Percentiles rank a stretch among this genome's conserved stretches.
Evolutionary conservation across 2,113 vertebrate species (phyloP).

Genomic region (Martes martes): DNA sequence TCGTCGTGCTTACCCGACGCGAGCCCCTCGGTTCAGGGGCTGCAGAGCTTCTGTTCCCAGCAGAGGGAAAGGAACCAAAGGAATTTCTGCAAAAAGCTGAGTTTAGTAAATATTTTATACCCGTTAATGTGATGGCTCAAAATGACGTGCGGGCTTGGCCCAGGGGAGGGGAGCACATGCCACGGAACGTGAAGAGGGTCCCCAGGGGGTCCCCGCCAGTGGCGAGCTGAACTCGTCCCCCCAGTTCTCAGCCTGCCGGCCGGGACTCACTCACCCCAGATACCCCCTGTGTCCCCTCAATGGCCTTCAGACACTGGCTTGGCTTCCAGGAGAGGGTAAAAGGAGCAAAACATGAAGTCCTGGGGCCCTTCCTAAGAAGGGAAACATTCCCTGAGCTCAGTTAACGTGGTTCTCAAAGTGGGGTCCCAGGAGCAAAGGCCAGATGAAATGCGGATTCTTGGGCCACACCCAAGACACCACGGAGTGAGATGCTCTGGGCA

Average conservation of each 20-base stretch:
- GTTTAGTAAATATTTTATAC: slow-evolving; percentile 79
- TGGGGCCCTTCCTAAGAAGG: not conserved
- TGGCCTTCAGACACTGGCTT: too few species aligned
- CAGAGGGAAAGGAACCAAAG: slow-evolving; percentile 66
- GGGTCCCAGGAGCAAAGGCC: not conserved
- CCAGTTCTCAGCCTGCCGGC: not conserved
- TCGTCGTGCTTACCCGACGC: slow-evolving; percentile 70
- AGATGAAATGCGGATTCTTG: not conserved
- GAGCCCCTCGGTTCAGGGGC: slow-evolving; percentile 51
- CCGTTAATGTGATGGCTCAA: slow-evolving; percentile 57
- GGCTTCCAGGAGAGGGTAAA: not conserved
- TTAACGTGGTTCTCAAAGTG: not conserved
- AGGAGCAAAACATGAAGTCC: not conserved
- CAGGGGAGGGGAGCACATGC: not conserved
- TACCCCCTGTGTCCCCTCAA: fast-evolving
- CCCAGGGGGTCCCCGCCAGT: fast-evolving
- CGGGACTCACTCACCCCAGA: too few species aligned
- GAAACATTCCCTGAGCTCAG: not conserved
- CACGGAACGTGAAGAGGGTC: fast-evolving
- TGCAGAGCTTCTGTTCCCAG: slow-evolving; percentile 62
- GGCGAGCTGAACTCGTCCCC: too few species aligned
- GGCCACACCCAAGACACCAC: fast-evolving
- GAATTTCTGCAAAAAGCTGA: slow-evolving; percentile 76
- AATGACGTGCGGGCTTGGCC: fast-evolving
- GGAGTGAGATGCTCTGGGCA: not conserved